Evolutionary conservation across 2,888 invertebrate species (phyloP), one percentile per base, ranked within the genome.

Genomic region (Ectropis crepuscularia): DNA sequence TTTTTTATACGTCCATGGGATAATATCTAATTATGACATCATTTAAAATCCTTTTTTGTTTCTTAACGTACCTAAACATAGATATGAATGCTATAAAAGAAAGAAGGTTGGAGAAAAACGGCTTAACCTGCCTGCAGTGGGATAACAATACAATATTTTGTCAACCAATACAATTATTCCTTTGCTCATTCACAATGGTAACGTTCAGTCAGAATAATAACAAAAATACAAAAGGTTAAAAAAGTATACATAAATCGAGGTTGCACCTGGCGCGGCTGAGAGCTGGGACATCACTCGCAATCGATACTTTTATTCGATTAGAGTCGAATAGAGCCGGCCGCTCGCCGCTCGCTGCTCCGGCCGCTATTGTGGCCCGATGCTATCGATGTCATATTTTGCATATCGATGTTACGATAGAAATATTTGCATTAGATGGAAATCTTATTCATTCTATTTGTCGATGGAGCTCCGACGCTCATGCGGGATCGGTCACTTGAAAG

Each of bases 271-370:
- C 79, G 77, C 75, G 78, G 79, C 79, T 77, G 79, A 76, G 69
- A 70, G 6, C 73, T 74, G 71, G 69, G 65, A 70, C 60, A 72
- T 74, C 72, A 69, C 71, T 70, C 71, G 71, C 74, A 86, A 86
- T 85, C 88, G 83, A 88, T 88, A 79, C 79, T 87, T 87, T 89
- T 88, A 89, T 89, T 87, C 80, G 87, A 88, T 86, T 79, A 75
- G 73, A 88, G 88, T 87, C 86, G 86, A 86, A 86, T 87, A 80
- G 80, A 39, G 36, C 38, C 5, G 53, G 38, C 10, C 57, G 39
- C 47, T n/a, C 41, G 48, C 16, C n/a, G 36, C 58, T 55, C 2
- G 16, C 16, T 4, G 16, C 54, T 49, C 37, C 38, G 48, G 37
- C 53, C 45, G 49, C 57, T 55, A 67, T 68, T 67, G 67, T 64